phyloP scores from a whole-genome alignment of 2,888 invertebrate species.

The Pristionchus mayeri region DNA sequence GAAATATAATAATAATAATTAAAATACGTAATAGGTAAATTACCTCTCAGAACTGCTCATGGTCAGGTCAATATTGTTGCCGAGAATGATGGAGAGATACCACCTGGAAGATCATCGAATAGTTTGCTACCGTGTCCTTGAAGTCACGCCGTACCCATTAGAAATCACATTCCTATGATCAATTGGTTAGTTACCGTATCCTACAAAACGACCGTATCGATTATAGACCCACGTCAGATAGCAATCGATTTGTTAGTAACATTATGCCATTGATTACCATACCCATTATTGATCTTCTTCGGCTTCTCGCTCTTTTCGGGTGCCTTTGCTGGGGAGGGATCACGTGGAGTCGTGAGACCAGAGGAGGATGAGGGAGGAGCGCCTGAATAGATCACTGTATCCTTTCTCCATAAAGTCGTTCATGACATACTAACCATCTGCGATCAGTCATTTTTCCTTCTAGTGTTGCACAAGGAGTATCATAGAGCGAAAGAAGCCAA shows the following conservation, averaged over 20 bases:
- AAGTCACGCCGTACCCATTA: too few species aligned
- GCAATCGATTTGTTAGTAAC: too few species aligned
- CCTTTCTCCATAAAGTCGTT: too few species aligned
- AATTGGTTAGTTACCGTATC: too few species aligned
- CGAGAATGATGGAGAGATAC: slow-evolving; percentile 94
- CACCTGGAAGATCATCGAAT: slow-evolving; percentile 54
- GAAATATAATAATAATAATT: background rate
- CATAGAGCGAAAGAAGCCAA: too few species aligned
- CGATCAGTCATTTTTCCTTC: too few species aligned
- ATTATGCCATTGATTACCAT: too few species aligned
- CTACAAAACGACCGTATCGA: too few species aligned
- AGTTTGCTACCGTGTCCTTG: background rate
- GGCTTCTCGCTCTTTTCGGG: background rate
- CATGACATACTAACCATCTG: too few species aligned
- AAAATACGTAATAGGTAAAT: background rate
- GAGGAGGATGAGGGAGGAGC: background rate
- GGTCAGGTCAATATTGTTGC: slow-evolving; percentile 93
- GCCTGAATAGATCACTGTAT: background rate
- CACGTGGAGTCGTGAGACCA: background rate
- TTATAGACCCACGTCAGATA: too few species aligned
- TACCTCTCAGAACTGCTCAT: slow-evolving; percentile 87
- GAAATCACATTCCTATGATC: too few species aligned
- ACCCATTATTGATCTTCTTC: slow-evolving; percentile 48
- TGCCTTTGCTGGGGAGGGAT: background rate
- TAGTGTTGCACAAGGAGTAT: too few species aligned